Base-by-base conservation (phyloP, 2,113 vertebrate species). In the Geococcyx californianus region DNA sequence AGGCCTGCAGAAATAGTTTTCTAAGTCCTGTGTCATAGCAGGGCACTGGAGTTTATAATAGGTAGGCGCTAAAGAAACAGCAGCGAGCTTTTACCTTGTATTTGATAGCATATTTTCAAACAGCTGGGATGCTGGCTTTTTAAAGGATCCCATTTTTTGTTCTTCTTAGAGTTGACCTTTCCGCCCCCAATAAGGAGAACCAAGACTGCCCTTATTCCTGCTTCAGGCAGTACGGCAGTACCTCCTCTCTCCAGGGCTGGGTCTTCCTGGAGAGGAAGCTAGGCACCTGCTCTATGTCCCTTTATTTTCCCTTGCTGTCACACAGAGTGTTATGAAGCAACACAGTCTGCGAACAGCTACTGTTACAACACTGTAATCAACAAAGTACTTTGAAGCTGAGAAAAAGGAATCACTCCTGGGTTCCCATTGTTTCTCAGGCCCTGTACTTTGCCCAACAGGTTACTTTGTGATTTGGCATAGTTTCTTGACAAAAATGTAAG, bases 281-380 rank as follows among this genome's bases (percentile, higher is more conserved):
- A 4, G 19, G 33, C 24, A 75, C 9, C 42, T 72, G 33, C 47
- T 78, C 70, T 36, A 7, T 6, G 5, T 54, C 34, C 29, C 26
- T 81, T 55, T 38, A 69, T 82, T 87, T 87, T 62, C 24, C 55
- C 44, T 70, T 56, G n/a, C n/a, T 87, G 24, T 29, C 42, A 33
- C 40, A 80, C 16, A 44, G 21, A 11, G 52, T 3, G 0, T 68
- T 60, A 56, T 0, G 0, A 58, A 91, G 49, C 29, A 75, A 8
- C 31, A 68, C 42, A 88, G 58, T 10, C 74, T 68, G 62, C 1
- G 1, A 86, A 85, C 11, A 5, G 1, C 34, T 77, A 3, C 70
- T 83, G 62, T 44, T 63, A 31, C 54, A 64, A 11, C 0, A 1
- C 44, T 79, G 34, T 36, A 52, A 78, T 64, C 87, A 87, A 68